Base-by-base conservation (phyloP, 92 coral and sea anemone genomes). In the Muricea muricata region DNA sequence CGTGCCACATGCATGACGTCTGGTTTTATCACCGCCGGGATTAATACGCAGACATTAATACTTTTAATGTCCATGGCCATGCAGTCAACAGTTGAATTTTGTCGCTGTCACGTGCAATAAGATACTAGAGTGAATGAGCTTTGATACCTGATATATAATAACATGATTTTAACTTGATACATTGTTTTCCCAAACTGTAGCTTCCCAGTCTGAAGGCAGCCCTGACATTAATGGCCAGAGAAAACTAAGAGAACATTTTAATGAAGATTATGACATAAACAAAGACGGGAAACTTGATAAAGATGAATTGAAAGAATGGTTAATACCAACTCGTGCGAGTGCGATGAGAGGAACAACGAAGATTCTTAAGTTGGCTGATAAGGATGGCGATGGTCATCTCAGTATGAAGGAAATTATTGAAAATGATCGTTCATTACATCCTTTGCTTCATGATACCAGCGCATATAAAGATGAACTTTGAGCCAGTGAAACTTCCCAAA, bases 321-420 rank as follows among this genome's bases (percentile, higher is more conserved):
- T 68, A 8, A 21, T 37, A 20, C 75, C 75, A 37, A 29, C 26
- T 68, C 75, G 75, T 17, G 75, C 75, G 28, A 68, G 12, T 68
- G 75, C 75, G 8, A 68, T 68, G 46, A 37, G 75, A 34, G 75
- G 26, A n/a, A 33, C 75, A 68, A 23, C 48, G 1, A 68, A 25
- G 25, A 31, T 68, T 68, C 75, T 68, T 33, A 68, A 0, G 26
- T 68, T 41, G 29, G 75, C 75, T 33, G 75, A 68, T 32, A 41
- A 68, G 1, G 46, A 68, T 68, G 75, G 75, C n/a, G 75, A 68
- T 68, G 75, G 75, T 13, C n/a, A 68, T 30, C 50, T 68, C 1
- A 37, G 37, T 68, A 34, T 30, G 75, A 68, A 68, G 13, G 75
- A 68, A 33, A 68, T 68, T 2, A 52, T 18, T 25, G 75, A 68